Evolutionary conservation across 1,140 invertebrate genomes (phyloP).

Genomic region (Brachionus calyciflorus): DNA sequence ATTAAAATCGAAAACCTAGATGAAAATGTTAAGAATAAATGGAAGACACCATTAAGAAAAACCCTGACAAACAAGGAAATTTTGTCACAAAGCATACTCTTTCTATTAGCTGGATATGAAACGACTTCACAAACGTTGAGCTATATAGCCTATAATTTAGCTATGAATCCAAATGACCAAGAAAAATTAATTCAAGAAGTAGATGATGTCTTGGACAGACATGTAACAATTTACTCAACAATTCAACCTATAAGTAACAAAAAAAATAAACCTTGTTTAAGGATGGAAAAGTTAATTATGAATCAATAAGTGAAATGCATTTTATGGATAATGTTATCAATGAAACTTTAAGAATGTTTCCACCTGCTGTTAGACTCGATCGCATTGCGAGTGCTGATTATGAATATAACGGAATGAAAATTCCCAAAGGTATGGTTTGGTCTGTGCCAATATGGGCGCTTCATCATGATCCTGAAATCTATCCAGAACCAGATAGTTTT

Average conservation of each 20-base stretch:
- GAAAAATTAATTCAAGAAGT: slow-evolving; percentile 67
- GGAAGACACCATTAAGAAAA: slow-evolving; percentile 2
- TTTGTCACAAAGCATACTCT: slow-evolving; percentile 59
- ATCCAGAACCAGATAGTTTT: slow-evolving; percentile 59
- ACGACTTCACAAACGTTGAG: slow-evolving; percentile 71
- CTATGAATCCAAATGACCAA: slow-evolving; percentile 67
- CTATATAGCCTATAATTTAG: slow-evolving; percentile 68
- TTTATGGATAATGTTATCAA: slow-evolving; percentile 57
- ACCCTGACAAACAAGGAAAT: slow-evolving; percentile 58
- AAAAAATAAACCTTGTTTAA: background rate
- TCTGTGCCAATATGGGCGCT: slow-evolving; percentile 63
- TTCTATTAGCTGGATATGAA: slow-evolving; percentile 69
- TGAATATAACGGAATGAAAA: slow-evolving; percentile 58
- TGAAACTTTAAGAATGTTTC: slow-evolving; percentile 57
- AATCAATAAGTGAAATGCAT: slow-evolving; percentile 52
- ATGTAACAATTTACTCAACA: slow-evolving; percentile 6
- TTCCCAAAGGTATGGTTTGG: slow-evolving; percentile 61
- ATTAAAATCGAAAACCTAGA: background rate
- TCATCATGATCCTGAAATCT: slow-evolving; percentile 61
- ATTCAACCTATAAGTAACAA: too few relatives aligned
- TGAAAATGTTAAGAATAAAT: background rate
- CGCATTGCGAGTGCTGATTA: slow-evolving; percentile 48
- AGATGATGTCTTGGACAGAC: slow-evolving; percentile 55
- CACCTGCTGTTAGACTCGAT: slow-evolving; percentile 51
- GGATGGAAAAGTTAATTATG: slow-evolving; percentile 53